Base-by-base conservation (phyloP, 2,113 vertebrate species). In the Xyliphius kryptos region DNA sequence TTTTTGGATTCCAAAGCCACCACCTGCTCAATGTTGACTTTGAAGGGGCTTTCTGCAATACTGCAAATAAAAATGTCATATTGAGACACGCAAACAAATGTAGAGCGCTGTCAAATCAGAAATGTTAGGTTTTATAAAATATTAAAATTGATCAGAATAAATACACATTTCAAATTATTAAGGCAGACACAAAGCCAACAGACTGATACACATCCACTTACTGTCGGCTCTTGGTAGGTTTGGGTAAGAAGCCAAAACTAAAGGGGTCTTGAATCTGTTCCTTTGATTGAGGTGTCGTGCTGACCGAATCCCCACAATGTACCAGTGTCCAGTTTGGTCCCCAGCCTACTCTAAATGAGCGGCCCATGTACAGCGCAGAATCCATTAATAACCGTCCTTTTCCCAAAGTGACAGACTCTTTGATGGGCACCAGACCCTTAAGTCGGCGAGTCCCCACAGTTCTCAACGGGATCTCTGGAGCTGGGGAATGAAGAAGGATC, bases 301-400 rank as follows among this genome's bases (percentile, higher is more conserved):
- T 86, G 20, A 96, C 14, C 1, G 7, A 74, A 1, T 89, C 77
- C 1, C 94, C 96, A 2, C 78, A 85, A 52, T 97, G 90, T 3
- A 77, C 88, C 8, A 98, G 80, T 0, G 77, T 89, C 92, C 93
- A 94, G 70, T 89, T 83, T 13, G 95, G 94, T 0, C 92, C 96
- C 96, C 96, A 99, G 0, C 96, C 93, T 0, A 96, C 90, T 0
- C 94, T 80, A 69, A 98, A 98, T 0, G 94, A 95, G 5, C 94
- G 92, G 0, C 92, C 91, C 69, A 84, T 83, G 61, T 92, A 97
- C 10, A 99, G 82, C 0, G 89, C 93, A 5, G 90, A 87, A 3
- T 99, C 96, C 90, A 96, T 93, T 47, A 97, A 63, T 1, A 95
- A 75, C 32, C 76, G 82, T 0, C 91, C 92, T 22, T 92, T 95